These are phyloP conservation scores for Poeciliopsis gracilis DNA, from an alignment of 2,797 vertebrate species.

Conservation along the genomic window DNA sequence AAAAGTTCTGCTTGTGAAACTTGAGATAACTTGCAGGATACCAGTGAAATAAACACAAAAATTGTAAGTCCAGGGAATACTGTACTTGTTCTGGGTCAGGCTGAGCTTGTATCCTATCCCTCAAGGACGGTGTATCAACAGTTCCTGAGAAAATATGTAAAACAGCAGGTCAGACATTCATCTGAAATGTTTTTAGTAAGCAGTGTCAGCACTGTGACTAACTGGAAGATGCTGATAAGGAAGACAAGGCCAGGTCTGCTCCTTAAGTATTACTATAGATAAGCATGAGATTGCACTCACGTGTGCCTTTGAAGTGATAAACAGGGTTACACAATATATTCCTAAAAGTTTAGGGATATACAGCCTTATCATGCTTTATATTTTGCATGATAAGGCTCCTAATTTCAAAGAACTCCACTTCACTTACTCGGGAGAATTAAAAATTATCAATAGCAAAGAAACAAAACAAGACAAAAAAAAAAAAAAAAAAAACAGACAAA, in stretches of 20 bases:
- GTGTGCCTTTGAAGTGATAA: neutral
- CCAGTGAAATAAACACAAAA: conserved; percentile 13
- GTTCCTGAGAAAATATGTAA: conserved; percentile 81
- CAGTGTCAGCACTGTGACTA: neutral
- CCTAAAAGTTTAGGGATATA: neutral
- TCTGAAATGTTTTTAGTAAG: neutral
- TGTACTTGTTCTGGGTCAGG: conserved; percentile 90
- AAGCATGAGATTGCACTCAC: neutral
- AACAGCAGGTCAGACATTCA: neutral
- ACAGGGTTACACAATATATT: neutral
- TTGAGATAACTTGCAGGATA: neutral
- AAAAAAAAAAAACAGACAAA: neutral
- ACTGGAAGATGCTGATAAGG: neutral
- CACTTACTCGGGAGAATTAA: neutral
- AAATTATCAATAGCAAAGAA: neutral
- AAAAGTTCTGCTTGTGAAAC: conserved; percentile 1
- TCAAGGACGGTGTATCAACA: conserved; percentile 93
- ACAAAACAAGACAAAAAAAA: neutral
- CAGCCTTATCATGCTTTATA: too few species aligned
- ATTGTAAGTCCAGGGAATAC: neutral
- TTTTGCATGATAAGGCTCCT: neutral
- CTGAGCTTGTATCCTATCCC: conserved; percentile 88
- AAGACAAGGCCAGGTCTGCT: neutral
- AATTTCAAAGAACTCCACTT: neutral
- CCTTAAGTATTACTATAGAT: neutral